Conservation (phyloP, 2,888 invertebrate species). For the Tenthredo mesomela region DNA sequence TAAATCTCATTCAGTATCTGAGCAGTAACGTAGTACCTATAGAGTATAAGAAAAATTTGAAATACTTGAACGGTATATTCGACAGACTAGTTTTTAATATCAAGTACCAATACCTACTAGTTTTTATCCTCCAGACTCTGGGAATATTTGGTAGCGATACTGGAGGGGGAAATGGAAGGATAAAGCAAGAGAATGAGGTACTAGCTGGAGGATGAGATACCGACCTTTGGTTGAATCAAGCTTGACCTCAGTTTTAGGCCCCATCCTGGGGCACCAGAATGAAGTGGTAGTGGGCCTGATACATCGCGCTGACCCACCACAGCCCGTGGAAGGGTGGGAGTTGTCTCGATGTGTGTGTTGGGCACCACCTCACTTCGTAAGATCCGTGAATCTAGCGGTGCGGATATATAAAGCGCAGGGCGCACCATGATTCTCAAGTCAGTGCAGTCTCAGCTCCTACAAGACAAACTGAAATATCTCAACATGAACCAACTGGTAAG, state of each 20-base stretch:
- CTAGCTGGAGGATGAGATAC: slow-evolving; percentile 52
- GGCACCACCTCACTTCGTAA: slow-evolving; percentile 64
- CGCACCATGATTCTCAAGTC: slow-evolving; percentile 63
- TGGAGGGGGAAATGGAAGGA: slow-evolving; percentile 26
- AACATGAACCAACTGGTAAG: slow-evolving; percentile 64
- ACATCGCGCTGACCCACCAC: slow-evolving; percentile 38
- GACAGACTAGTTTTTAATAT: not conserved
- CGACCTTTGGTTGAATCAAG: slow-evolving; percentile 57
- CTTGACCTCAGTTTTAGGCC: slow-evolving; percentile 56
- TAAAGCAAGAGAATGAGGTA: slow-evolving; percentile 31
- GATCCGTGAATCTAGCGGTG: slow-evolving; percentile 67
- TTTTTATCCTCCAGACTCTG: not conserved
- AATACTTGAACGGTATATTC: not conserved
- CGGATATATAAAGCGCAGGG: slow-evolving; percentile 71
- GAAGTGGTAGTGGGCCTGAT: slow-evolving; percentile 54
- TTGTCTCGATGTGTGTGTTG: slow-evolving; percentile 55
- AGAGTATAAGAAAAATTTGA: not conserved
- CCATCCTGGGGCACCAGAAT: slow-evolving; percentile 53
- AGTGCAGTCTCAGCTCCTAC: slow-evolving; percentile 64
- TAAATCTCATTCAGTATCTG: not conserved
- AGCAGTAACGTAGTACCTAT: not conserved
- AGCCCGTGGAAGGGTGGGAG: slow-evolving; percentile 53
- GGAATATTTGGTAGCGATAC: not conserved
- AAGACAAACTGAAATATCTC: slow-evolving; percentile 51
- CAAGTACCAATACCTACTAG: not conserved